Percentiles rank a stretch among this genome's conserved stretches.
These are phyloP conservation scores for Dicaeum eximium DNA, from an alignment of 2,113 vertebrate species.

Conservation along the genomic window DNA sequence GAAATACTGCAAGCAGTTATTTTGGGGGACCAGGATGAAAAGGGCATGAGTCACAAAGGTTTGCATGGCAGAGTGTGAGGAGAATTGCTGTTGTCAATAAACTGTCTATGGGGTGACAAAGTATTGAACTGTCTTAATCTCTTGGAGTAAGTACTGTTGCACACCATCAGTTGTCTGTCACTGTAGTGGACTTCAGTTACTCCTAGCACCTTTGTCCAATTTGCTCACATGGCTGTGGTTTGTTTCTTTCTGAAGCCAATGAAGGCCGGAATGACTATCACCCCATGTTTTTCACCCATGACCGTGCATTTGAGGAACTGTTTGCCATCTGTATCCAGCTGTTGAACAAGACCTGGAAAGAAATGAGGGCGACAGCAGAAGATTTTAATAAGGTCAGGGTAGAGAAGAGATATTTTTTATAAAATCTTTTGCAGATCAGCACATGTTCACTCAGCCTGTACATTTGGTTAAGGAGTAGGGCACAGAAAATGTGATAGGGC, in stretches of 20 bases:
- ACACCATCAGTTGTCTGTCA: neutral
- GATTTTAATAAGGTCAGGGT: conserved; percentile 94
- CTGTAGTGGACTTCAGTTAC: neutral
- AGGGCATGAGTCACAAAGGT: neutral
- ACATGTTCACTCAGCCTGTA: neutral
- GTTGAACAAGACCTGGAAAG: conserved; percentile 98
- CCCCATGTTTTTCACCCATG: conserved; percentile 98
- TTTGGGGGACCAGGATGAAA: neutral
- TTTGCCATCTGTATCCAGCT: conserved; percentile 97
- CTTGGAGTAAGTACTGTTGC: neutral
- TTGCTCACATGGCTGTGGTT: neutral
- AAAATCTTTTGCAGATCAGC: neutral
- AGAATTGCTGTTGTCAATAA: neutral
- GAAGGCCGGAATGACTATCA: conserved; percentile 97
- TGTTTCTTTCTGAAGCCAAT: conserved; percentile 76
- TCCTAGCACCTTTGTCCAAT: neutral
- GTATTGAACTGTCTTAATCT: neutral
- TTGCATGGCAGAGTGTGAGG: neutral
- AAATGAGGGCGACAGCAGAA: conserved; percentile 96
- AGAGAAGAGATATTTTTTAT: neutral
- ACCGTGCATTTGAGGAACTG: conserved; percentile 95
- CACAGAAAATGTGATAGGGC: neutral
- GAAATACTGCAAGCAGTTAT: neutral
- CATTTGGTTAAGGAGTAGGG: neutral
- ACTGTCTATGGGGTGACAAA: neutral